phyloP scores from a whole-genome alignment of 35 echinoderm and acorn worm species.

The Stichopus chloronotus region DNA sequence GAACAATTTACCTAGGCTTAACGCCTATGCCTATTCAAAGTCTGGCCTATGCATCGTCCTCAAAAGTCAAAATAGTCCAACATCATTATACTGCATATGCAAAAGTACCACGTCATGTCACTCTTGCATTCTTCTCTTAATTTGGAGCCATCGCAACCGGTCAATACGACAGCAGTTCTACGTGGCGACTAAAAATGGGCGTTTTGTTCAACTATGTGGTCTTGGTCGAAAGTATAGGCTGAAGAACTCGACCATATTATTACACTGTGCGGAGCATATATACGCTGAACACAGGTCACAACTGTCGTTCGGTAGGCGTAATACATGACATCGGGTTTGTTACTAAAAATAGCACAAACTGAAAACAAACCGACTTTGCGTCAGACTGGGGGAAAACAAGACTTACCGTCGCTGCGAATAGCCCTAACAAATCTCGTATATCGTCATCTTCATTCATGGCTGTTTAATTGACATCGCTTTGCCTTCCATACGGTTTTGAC shows the following conservation, averaged over 20 bases:
- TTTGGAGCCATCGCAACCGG: too few species aligned
- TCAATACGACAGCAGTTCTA: too few species aligned
- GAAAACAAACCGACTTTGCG: not conserved
- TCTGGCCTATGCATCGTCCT: too few species aligned
- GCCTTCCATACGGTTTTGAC: not conserved
- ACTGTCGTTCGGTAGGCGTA: not conserved
- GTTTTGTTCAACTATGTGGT: too few species aligned
- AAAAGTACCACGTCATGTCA: too few species aligned
- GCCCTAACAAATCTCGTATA: slow-evolving; percentile 26
- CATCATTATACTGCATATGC: too few species aligned
- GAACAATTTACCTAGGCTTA: too few species aligned
- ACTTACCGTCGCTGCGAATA: slow-evolving; percentile 13
- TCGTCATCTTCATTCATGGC: slow-evolving; percentile 40
- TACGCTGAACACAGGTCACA: not conserved
- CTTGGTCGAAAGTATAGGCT: not conserved
- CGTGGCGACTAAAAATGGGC: too few species aligned
- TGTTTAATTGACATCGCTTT: not conserved
- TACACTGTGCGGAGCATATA: not conserved
- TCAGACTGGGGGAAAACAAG: too few species aligned
- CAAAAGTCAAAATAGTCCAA: too few species aligned
- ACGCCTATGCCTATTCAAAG: too few species aligned
- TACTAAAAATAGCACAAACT: not conserved
- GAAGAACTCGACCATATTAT: not conserved
- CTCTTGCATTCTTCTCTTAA: too few species aligned
- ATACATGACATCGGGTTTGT: not conserved